Conservation (phyloP, 2,113 vertebrate species). For the Oreochromis tanganicae region DNA sequence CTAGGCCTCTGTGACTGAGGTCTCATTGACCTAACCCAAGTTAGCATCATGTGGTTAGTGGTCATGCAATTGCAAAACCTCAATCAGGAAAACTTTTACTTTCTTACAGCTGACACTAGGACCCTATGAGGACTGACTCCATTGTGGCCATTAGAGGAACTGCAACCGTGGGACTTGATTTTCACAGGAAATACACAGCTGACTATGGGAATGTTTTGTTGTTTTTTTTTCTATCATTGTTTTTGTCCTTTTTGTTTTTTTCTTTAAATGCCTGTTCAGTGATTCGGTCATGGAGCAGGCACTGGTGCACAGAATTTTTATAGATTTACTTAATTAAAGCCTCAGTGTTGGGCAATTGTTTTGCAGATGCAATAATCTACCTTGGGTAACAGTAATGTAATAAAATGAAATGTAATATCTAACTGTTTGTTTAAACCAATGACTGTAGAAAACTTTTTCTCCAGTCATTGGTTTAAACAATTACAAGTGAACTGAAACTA, state of each 20-base stretch:
- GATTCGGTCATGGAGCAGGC: neutral
- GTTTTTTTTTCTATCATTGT: neutral
- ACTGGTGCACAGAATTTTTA: neutral
- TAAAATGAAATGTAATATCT: neutral
- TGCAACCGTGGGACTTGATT: neutral
- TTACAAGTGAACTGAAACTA: neutral
- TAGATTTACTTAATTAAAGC: neutral
- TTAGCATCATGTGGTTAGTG: neutral
- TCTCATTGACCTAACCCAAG: neutral
- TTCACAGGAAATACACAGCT: neutral
- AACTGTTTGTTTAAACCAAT: neutral
- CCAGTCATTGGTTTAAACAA: neutral
- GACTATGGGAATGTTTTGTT: neutral
- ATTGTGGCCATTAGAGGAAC: fast-evolving
- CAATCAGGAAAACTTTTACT: neutral
- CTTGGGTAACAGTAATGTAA: neutral
- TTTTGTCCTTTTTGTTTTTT: neutral
- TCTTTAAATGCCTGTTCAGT: neutral
- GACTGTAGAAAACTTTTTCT: neutral
- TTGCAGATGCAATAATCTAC: neutral
- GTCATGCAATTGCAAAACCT: neutral
- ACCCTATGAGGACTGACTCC: neutral
- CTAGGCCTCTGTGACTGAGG: neutral
- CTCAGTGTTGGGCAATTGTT: neutral
- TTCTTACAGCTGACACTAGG: neutral